Percentiles rank a stretch among this genome's conserved stretches.
phyloP scores from a whole-genome alignment of 2,888 invertebrate species.

The Drosophila pseudotakahashii region DNA sequence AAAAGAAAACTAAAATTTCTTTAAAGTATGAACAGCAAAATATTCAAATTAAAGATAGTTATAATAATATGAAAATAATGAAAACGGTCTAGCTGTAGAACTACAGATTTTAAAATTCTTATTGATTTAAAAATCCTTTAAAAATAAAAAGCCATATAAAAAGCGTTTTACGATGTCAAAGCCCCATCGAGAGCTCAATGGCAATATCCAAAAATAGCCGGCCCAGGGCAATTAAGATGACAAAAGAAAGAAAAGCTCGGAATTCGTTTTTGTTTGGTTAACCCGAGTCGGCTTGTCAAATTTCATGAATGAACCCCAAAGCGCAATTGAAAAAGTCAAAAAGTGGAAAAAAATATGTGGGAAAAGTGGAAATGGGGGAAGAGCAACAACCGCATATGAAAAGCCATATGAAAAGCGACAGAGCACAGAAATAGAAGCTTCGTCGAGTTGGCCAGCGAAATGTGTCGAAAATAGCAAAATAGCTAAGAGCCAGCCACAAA shows the following conservation, averaged over 20 bases:
- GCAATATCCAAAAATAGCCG: constrained; percentile 59
- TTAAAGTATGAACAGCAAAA: too few relatives aligned
- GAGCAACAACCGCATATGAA: constrained; percentile 26
- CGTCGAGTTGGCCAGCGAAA: constrained; percentile 62
- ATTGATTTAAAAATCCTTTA: too few relatives aligned
- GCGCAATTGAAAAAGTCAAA: constrained; percentile 59
- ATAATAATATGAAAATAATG: too few relatives aligned
- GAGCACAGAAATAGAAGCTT: constrained; percentile 50
- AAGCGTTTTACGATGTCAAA: not conserved
- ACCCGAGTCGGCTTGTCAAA: constrained; percentile 60
- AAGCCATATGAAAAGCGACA: constrained; percentile 7
- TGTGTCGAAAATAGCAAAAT: constrained; percentile 69
- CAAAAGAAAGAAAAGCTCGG: constrained; percentile 60
- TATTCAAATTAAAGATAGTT: too few relatives aligned
- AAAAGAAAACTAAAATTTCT: too few relatives aligned
- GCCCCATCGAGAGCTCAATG: constrained; percentile 7
- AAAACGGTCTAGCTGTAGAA: too few relatives aligned
- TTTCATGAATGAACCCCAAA: constrained; percentile 71
- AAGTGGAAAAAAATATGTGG: constrained; percentile 12
- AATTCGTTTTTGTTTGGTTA: constrained; percentile 51
- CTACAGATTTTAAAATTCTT: too few relatives aligned
- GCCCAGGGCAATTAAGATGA: constrained; percentile 60
- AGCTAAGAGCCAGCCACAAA: constrained; percentile 46
- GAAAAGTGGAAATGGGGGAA: constrained; percentile 8
- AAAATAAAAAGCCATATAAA: not conserved